Conservation (phyloP, 2,113 vertebrate genomes). For the Collichthys lucidus region DNA sequence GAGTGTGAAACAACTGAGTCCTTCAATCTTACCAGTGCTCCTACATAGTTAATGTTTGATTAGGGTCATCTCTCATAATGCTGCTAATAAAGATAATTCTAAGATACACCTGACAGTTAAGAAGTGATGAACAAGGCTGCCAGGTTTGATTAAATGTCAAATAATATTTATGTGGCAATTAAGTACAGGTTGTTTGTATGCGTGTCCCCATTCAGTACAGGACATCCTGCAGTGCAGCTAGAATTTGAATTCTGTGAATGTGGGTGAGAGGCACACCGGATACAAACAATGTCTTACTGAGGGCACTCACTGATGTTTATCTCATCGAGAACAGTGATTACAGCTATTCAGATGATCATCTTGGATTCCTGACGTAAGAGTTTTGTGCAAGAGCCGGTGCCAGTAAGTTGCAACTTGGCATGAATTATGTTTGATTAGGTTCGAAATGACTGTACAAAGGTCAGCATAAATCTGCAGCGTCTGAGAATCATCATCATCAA, state of each 20-base stretch:
- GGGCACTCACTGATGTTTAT: background rate
- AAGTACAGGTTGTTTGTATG: background rate
- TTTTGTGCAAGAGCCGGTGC: background rate
- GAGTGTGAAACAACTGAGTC: constrained; percentile 9
- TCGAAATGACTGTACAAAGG: background rate
- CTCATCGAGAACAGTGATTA: too few relatives aligned
- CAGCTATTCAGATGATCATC: background rate
- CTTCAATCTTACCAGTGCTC: constrained; percentile 2
- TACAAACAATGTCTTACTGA: background rate
- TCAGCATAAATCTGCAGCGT: background rate
- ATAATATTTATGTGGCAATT: background rate
- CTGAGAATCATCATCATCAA: background rate
- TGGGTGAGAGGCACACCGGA: background rate
- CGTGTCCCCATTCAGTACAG: background rate
- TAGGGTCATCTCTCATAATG: background rate
- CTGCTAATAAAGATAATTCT: background rate
- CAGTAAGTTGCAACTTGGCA: background rate
- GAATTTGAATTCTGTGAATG: background rate
- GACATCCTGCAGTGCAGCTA: background rate
- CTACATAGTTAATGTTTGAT: constrained; percentile 19
- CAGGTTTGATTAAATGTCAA: background rate
- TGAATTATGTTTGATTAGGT: background rate
- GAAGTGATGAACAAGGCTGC: background rate
- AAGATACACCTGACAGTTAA: background rate
- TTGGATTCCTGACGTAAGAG: background rate